These are phyloP conservation scores for Helarctos malayanus DNA, from an alignment of 2,797 vertebrate species.

Conservation along the genomic window DNA sequence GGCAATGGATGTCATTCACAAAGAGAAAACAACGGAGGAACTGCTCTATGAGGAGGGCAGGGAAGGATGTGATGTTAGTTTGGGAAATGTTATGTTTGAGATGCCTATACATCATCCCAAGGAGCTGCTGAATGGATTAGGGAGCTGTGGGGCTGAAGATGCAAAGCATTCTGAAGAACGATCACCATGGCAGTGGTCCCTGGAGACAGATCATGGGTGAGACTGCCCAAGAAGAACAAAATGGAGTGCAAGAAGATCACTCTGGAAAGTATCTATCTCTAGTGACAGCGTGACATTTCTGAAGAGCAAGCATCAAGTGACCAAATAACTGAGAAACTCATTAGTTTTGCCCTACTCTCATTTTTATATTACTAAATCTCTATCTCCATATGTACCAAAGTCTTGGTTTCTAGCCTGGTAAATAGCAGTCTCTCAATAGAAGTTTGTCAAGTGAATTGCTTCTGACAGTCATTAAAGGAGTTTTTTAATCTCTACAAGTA, in stretches of 20 bases:
- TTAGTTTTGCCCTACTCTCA: neutral
- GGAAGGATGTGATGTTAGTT: neutral
- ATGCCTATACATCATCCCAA: neutral
- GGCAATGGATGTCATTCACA: neutral
- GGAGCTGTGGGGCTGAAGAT: neutral
- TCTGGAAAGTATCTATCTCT: neutral
- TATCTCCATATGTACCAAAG: neutral
- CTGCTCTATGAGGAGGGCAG: too few species aligned
- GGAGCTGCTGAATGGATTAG: neutral
- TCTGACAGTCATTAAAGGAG: neutral
- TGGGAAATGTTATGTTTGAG: neutral
- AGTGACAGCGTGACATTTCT: neutral
- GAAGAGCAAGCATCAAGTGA: neutral
- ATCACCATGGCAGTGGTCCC: neutral
- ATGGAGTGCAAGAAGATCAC: neutral
- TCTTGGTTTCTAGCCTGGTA: neutral
- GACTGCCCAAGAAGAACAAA: neutral
- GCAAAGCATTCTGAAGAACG: neutral
- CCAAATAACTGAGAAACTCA: neutral
- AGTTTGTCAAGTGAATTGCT: neutral
- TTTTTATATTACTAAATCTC: neutral
- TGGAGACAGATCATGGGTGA: neutral
- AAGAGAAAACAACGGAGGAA: neutral
- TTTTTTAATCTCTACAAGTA: constrained; percentile 7
- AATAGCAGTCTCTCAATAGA: neutral